Evolutionary conservation across 64 coral and sea anemone species (phyloP), one percentile per base, ranked within the genome.

Genomic region (Dendronephthya gigantea): DNA sequence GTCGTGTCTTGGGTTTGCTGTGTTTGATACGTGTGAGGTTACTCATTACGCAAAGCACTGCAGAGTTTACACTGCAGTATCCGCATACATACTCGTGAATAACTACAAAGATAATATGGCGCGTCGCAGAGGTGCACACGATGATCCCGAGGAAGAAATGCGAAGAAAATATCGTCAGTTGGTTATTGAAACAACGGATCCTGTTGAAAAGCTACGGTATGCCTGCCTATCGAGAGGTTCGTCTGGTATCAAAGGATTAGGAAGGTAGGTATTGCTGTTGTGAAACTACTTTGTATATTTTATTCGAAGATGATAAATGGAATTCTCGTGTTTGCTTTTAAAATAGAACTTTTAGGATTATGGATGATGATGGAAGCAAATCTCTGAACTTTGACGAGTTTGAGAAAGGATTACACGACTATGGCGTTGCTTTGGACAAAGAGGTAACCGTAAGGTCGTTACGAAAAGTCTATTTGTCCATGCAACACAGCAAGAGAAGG

Each of bases 271-370:
- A n/a, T 86, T 17, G 28, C 43, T 82, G 51, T 58, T 17, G 2
- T 22, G 2, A 58, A 58, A n/a, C 14, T 9, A 52, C 82, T 2
- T 70, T 85, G 90, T 35, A 48, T 75, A 88, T 92, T 82, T 29
- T 49, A 65, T 82, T 92, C 88, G 87, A 85, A 85, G 87, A 92
- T 86, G 90, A 88, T 84, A 23, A 23, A 35, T 32, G 16, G 52
- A 22, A 58, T 38, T 30, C 17, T 16, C 35, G 4, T 28, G 9
- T 38, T 56, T 59, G 49, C n/a, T 56, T 31, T n/a, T 15, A 50
- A 59, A 56, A 36, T 55, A 89, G 88, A 35, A 45, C 48, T 14
- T 89, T 89, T 66, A 23, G 58, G 36, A 89, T 89, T 41, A 89
- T 89, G 88, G 88, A 89, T 84, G 88, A 89, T 14, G 82, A 89